Base-by-base conservation (phyloP, 2,113 vertebrate species). In the Todiramphus chloris region DNA sequence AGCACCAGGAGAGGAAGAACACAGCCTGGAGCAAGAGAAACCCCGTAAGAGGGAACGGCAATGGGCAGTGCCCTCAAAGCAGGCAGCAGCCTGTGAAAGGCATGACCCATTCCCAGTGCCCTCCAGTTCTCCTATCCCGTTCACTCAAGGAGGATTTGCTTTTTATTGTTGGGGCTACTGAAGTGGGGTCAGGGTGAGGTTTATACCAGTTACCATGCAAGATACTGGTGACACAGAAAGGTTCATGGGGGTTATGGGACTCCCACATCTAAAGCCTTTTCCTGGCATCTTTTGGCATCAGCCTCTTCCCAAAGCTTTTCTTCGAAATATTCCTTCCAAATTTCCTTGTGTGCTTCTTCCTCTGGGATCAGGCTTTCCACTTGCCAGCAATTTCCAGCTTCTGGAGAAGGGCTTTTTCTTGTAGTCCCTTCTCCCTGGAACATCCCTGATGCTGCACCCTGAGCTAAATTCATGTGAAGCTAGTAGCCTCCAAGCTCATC, bases 401-500 rank as follows among this genome's bases (percentile, higher is more conserved):
- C 74, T 30, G 66, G 73, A 56, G 70, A 43, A 64, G 73, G 83
- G 2, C 11, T 83, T 84, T 79, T 20, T 4, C 94, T 92, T 73
- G 77, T 83, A 68, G 92, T 67, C 79, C 78, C 44, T 74, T 83
- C 87, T 93, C 68, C 73, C 80, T 90, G 83, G 81, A 96, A 94
- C 77, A 60, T 84, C 89, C 96, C 75, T 46, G 90, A 75, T 4
- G 3, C 43, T 68, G 73, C 86, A 72, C 83, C 50, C 63, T 1
- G 27, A 80, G 66, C 72, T 62, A 64, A 83, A 87, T 91, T 75
- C 8, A 0, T n/a, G 35, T 78, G 95, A 77, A 85, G 59, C 17
- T 31, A 30, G 86, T 87, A 96, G 95, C 93, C 93, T 97, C 89
- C 53, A 51, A 94, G 97, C 96, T 93, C 95, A 59, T 93, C 76